Conservation (phyloP, 2,888 invertebrate species). For the Drosophila nr. perissopoda region DNA sequence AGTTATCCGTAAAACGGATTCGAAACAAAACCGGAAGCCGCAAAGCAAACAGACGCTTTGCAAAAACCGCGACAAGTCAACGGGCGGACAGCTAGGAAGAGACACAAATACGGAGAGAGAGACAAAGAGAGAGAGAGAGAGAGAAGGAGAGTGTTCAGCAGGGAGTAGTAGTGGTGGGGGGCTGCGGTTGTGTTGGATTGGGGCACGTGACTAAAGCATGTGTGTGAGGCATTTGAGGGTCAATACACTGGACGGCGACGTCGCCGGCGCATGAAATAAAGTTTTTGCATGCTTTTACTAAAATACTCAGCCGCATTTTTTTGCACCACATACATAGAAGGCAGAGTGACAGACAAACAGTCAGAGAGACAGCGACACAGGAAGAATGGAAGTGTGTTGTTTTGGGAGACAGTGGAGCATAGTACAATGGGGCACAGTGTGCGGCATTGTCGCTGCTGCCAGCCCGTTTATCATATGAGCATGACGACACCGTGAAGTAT, state of each 20-base stretch:
- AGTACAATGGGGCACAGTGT: conserved; percentile 54
- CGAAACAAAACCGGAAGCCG: conserved; percentile 74
- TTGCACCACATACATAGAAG: conserved; percentile 42
- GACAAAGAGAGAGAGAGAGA: not conserved
- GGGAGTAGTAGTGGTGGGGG: not conserved
- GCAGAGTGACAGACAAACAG: conserved; percentile 36
- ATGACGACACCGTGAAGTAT: conserved; percentile 69
- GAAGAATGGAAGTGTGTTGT: conserved; percentile 11
- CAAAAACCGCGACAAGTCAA: conserved; percentile 73
- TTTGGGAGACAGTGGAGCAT: conserved; percentile 4
- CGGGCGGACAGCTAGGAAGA: conserved; percentile 17
- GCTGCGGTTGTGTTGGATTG: conserved; percentile 6
- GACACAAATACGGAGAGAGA: not conserved
- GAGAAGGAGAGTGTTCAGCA: not conserved
- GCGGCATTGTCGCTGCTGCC: conserved; percentile 65
- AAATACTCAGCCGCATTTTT: conserved; percentile 77
- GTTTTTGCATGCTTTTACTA: conserved; percentile 70
- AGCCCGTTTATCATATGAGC: conserved; percentile 71
- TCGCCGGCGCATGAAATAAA: conserved; percentile 70
- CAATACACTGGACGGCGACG: conserved; percentile 71
- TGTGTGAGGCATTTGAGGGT: conserved; percentile 58
- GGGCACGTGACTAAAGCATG: conserved; percentile 48
- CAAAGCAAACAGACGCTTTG: conserved; percentile 78
- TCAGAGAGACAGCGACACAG: conserved; percentile 28
- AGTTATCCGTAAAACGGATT: conserved; percentile 68